Evolutionary conservation across 1,140 invertebrate genomes (phyloP), one percentile per base, ranked within the genome.

Genomic region (Megalonaias nervosa): DNA sequence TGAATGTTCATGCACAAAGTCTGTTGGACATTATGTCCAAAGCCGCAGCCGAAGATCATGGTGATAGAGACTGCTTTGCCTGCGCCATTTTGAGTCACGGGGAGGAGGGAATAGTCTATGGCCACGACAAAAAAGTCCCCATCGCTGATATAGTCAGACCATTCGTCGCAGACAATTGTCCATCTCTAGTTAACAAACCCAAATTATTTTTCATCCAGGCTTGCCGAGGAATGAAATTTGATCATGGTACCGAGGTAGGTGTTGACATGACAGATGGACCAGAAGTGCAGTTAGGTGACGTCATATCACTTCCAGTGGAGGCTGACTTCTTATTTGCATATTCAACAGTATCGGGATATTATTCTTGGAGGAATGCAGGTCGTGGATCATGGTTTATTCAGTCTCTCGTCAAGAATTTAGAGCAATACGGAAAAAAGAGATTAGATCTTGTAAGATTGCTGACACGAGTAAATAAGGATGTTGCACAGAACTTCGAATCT

Each of bases 271-370:
- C 75, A n/a, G 26, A 58, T 67, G 59, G 38, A 14, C 26, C 14
- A 19, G 31, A 62, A 13, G 2, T 21, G 6, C 26, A 21, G 4
- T 14, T n/a, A 23, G 64, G n/a, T 21, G 57, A 66, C 61, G 21
- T 66, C 16, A 65, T 77, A 15, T 71, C 67, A 67, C 70, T 99
- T 88, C 97, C 97, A 17, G 93, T 94, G 75, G 95, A 97, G 91
- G 97, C 97, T n/a, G 97, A 99, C 90, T 97, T 98, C 91, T 91
- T 99, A 15, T 96, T 98, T 85, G 95, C 95, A 16, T 98, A 97
- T 90, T 98, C 97, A 12, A 98, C 97, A n/a, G 95, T 98, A 72
- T 95, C 97, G 87, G 86, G 96, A 77, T 96, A 93, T 90, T 99
- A 95, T 90, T 98, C 97, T 0, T 99, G 97, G 97, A 93, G 97